Base-by-base conservation (phyloP, 2,888 invertebrate species). In the Lymantria dispar region DNA sequence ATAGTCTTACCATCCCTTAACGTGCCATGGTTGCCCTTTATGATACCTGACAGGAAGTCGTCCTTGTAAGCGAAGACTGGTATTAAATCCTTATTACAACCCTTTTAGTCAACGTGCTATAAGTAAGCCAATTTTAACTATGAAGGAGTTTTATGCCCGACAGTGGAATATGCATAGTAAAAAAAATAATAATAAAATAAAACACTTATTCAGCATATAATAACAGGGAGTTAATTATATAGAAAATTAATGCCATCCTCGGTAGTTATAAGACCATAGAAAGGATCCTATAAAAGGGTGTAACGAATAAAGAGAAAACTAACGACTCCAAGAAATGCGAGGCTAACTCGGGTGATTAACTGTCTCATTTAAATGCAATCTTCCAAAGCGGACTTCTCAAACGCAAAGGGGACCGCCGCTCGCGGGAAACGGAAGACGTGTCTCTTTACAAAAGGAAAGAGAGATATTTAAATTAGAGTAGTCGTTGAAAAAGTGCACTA, bases 311-410 rank as follows among this genome's bases (percentile, higher is more conserved):
- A 85, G n/a, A 85, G 80, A 83, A 84, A 84, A 87, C 83, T 80
- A 87, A 83, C 82, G 84, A 81, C 81, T 67, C 82, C 81, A 83
- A 85, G 85, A 83, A 87, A 81, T 76, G 82, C 79, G 80, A 81
- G 84, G 78, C 83, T 83, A 85, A 84, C 81, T 83, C 82, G 80
- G 82, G 85, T 91, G 90, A 91, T 90, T 89, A 88, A 91, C 88
- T 91, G 85, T 89, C 89, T 90, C 88, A 91, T 91, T 90, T 91
- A 91, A 89, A 91, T 90, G 87, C 88, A 91, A 87, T 88, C 87
- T 86, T 85, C 80, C 82, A 76, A 80, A 80, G 80, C 83, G 83
- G 85, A 80, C 83, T 83, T 84, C 83, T 85, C 85, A 83, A 89
- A 88, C 84, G 87, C 83, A 88, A 89, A 88, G 84, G 85, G 87